Percentiles rank a stretch among this genome's conserved stretches.
Conservation (phyloP, 64 coral and sea anemone genomes). For the Stichodactyla mertensii region DNA sequence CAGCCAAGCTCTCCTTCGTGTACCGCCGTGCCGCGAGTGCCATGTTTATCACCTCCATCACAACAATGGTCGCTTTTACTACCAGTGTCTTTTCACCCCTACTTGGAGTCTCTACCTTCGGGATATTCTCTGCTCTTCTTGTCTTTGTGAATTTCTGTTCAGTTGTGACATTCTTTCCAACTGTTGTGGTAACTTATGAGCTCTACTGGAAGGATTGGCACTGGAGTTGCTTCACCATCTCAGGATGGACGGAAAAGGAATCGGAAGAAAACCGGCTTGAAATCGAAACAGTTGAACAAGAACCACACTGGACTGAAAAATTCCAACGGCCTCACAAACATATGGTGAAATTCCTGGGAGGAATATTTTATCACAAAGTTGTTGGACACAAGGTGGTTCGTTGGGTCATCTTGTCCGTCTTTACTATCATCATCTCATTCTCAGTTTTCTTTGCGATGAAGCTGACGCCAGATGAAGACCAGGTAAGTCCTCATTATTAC, state of each 20-base stretch:
- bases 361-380: slow-evolving; percentile 55
- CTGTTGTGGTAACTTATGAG: slow-evolving; percentile 85
- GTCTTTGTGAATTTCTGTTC: slow-evolving; percentile 91
- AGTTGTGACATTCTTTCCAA: slow-evolving; percentile 79
- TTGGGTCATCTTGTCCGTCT: slow-evolving; percentile 63
- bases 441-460: slow-evolving; percentile 72
- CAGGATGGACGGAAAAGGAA: slow-evolving; percentile 43
- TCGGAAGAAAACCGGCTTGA: slow-evolving; percentile 12
- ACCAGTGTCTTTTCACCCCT: slow-evolving; percentile 90
- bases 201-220: slow-evolving; percentile 59
- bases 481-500: slow-evolving; percentile 26
- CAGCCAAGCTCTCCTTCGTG: slow-evolving; percentile 59
- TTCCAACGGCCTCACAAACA: slow-evolving; percentile 63
- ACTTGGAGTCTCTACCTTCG: slow-evolving; percentile 88
- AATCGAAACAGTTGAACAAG: slow-evolving; percentile 20
- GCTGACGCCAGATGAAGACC: slow-evolving; percentile 79
- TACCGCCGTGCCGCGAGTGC: slow-evolving; percentile 81
- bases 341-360: slow-evolving; percentile 52
- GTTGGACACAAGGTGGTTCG: slow-evolving; percentile 77
- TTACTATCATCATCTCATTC: slow-evolving; percentile 57
- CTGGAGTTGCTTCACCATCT: slow-evolving; percentile 47
- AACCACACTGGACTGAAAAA: slow-evolving; percentile 39
- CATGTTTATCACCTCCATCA: slow-evolving; percentile 94
- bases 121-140: slow-evolving; percentile 90
- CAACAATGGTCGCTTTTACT: slow-evolving; percentile 86